Conservation (phyloP, 2,888 invertebrate species). For the Dorcus parallelipipedus region DNA sequence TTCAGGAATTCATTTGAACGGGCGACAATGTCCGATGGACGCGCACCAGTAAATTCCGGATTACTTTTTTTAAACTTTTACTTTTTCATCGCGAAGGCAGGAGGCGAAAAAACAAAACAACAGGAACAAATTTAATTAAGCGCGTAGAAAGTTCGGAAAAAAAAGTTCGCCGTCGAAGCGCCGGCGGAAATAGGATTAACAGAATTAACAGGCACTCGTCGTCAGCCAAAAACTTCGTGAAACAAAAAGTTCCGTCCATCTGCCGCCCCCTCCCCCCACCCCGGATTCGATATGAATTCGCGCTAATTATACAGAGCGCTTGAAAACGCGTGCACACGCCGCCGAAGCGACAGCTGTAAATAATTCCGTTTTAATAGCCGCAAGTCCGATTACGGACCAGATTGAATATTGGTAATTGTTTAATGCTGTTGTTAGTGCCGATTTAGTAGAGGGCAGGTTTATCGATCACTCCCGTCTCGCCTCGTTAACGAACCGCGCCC, state of each 20-base stretch:
- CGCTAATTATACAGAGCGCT: constrained; percentile 2
- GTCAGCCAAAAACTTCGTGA: too few relatives aligned
- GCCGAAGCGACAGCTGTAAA: constrained; percentile 14
- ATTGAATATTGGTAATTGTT: constrained; percentile 23
- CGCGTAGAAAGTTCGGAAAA: too few relatives aligned
- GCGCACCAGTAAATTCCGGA: too few relatives aligned
- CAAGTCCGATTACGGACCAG: constrained; percentile 20
- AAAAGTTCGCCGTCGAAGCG: too few relatives aligned
- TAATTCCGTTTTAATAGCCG: constrained; percentile 23
- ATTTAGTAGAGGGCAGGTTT: constrained; percentile 9
- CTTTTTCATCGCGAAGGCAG: not conserved
- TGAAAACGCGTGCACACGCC: constrained; percentile 1
- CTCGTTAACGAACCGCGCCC: constrained; percentile 11
- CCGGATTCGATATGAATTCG: not conserved
- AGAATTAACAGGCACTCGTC: not conserved
- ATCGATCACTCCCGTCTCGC: constrained; percentile 12
- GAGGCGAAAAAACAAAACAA: not conserved
- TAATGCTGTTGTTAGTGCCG: constrained; percentile 17
- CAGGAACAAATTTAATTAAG: not conserved
- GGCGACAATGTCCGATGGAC: too few relatives aligned
- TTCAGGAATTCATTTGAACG: too few relatives aligned
- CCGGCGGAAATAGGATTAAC: not conserved
- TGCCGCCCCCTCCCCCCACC: too few relatives aligned
- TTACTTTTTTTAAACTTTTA: not conserved
- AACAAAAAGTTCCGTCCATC: too few relatives aligned